Percentiles rank a stretch among this genome's conserved stretches.
phyloP scores from a whole-genome alignment of 2,113 vertebrate genomes.

The Nesogale talazaci region DNA sequence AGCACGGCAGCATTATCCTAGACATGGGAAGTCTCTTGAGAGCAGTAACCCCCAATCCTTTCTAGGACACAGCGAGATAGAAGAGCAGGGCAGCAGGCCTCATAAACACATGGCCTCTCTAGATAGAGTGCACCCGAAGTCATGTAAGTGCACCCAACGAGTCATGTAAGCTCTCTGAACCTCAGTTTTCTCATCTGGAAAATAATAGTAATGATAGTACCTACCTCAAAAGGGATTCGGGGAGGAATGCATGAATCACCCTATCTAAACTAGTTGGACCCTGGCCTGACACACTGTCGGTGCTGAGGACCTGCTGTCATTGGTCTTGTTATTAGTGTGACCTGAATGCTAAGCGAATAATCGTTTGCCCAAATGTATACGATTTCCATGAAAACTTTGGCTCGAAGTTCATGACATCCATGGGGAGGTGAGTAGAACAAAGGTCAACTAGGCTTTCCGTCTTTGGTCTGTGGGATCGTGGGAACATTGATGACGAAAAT shows the following conservation, averaged over 20 bases:
- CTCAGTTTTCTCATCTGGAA: not conserved
- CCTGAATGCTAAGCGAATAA: not conserved
- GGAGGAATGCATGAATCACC: not conserved
- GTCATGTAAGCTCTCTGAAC: not conserved
- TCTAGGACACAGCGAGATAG: not conserved
- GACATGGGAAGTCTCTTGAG: conserved; percentile 56
- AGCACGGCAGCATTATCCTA: not conserved
- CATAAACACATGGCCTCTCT: not conserved
- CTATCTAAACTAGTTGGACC: not conserved
- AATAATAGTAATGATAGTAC: not conserved
- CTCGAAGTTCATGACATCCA: not conserved
- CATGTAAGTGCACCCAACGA: no score
- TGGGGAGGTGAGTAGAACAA: not conserved
- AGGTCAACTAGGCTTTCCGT: not conserved
- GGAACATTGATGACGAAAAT: not conserved
- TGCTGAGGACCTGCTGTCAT: not conserved
- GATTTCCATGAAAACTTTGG: not conserved
- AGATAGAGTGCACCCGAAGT: not conserved
- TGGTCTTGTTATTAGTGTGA: not conserved
- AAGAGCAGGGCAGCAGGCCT: not conserved
- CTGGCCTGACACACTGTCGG: fast-evolving
- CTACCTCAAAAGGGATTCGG: not conserved
- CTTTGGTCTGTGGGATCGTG: not conserved
- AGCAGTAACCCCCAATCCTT: conserved; percentile 52
- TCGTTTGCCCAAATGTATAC: no score